Conservation (phyloP, 2,797 vertebrate species). For the Pseudopleuronectes americanus region DNA sequence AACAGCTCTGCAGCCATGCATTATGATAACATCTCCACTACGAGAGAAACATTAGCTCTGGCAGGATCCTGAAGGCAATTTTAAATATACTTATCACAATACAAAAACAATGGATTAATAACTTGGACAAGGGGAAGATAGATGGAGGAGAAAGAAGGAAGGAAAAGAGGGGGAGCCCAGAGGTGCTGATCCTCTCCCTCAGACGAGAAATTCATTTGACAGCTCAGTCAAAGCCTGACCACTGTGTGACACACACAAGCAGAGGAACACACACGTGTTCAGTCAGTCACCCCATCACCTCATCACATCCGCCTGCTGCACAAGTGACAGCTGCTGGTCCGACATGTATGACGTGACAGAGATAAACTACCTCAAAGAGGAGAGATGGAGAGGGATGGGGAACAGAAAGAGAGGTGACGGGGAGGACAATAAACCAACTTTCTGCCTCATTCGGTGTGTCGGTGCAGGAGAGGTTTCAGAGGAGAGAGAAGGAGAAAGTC, state of each 20-base stretch:
- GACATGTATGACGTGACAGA: neutral
- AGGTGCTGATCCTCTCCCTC: conserved; percentile 16
- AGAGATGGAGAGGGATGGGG: neutral
- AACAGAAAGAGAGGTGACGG: neutral
- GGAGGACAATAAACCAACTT: no score
- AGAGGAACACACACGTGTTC: neutral
- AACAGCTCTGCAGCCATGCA: conserved; percentile 13
- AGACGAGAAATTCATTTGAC: conserved; percentile 9
- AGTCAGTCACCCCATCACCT: neutral
- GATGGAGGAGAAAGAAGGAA: neutral
- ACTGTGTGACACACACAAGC: conserved; percentile 2
- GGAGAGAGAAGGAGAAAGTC: no score
- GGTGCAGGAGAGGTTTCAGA: no score
- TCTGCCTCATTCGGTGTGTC: no score
- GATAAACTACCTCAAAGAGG: neutral
- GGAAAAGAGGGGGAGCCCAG: conserved; percentile 37
- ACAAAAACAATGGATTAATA: conserved; percentile 30
- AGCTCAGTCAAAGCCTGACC: conserved; percentile 5
- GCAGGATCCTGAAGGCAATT: conserved; percentile 21
- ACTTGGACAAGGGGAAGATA: conserved; percentile 76
- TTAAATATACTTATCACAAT: conserved; percentile 14
- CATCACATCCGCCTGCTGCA: neutral
- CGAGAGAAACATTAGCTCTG: conserved; percentile 18
- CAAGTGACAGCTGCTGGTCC: neutral
- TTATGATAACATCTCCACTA: conserved; percentile 13